These are phyloP conservation scores for Ooceraea biroi DNA, from an alignment of 1,140 invertebrate genomes.

Conservation along the genomic window DNA sequence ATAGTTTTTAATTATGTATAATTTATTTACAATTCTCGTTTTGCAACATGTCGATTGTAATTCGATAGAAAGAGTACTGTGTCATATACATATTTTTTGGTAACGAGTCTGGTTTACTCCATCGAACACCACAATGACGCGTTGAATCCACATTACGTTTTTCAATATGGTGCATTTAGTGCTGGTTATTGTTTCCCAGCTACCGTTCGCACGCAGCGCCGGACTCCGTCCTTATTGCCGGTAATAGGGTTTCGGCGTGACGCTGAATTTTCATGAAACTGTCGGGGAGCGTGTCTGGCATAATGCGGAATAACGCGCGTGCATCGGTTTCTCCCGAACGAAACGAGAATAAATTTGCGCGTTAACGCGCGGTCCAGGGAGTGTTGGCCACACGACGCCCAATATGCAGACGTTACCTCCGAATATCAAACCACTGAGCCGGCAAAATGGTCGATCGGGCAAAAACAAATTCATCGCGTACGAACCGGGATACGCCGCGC, in stretches of 20 bases:
- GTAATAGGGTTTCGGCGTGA: slow-evolving; percentile 68
- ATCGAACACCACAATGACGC: not conserved
- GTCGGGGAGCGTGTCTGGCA: slow-evolving; percentile 52
- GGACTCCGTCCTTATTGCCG: slow-evolving; percentile 66
- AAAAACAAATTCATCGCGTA: slow-evolving; percentile 39
- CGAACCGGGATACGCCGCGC: not conserved
- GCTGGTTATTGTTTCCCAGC: slow-evolving; percentile 49
- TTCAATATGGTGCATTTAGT: slow-evolving; percentile 47
- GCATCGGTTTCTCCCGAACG: not conserved
- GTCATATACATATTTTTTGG: not conserved
- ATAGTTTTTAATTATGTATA: not conserved
- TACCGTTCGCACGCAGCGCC: not conserved
- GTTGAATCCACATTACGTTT: slow-evolving; percentile 36
- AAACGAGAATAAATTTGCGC: slow-evolving; percentile 67
- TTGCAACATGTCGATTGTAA: too few species aligned
- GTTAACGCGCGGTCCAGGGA: slow-evolving; percentile 22
- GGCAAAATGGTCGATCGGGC: slow-evolving; percentile 43
- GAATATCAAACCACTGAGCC: slow-evolving; percentile 49
- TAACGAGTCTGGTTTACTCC: not conserved
- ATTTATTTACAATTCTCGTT: too few species aligned
- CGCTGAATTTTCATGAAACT: slow-evolving; percentile 72
- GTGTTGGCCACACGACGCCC: not conserved
- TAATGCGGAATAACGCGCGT: slow-evolving; percentile 56
- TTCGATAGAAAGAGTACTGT: too few species aligned
- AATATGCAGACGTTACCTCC: slow-evolving; percentile 32